Conservation (phyloP, 2,113 vertebrate species). For the Pundamilia nyererei region DNA sequence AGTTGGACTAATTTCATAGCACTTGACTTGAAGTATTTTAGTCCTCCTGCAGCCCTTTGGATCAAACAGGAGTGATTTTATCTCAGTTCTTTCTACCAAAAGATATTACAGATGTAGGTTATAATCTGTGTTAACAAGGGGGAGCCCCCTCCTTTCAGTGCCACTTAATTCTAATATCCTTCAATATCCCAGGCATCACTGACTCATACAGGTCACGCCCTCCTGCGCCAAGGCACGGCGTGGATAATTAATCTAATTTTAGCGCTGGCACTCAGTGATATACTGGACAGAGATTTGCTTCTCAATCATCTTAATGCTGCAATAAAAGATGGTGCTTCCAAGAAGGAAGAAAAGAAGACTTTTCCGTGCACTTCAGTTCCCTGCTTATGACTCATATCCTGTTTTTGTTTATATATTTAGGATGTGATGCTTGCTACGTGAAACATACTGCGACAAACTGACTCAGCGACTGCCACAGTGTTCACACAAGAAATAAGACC, state of each 20-base stretch:
- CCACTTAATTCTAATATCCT: conserved; percentile 48
- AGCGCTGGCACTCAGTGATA: not conserved
- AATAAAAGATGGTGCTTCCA: not conserved
- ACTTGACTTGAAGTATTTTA: not conserved
- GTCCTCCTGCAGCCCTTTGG: not conserved
- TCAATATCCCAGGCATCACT: conserved; percentile 13
- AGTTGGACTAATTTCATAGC: not conserved
- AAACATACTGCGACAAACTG: not conserved
- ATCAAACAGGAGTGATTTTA: not conserved
- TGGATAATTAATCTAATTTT: conserved; percentile 54
- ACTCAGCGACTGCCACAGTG: not conserved
- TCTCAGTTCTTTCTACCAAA: not conserved
- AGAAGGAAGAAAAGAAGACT: not conserved
- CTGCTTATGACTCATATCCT: not conserved
- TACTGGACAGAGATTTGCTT: not conserved
- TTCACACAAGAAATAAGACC: not conserved
- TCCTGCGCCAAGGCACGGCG: not conserved
- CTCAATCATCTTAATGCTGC: not conserved
- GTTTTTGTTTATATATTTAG: not conserved
- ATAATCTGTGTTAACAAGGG: conserved; percentile 36
- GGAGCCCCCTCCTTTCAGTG: conserved; percentile 19
- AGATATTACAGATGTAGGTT: conserved; percentile 12
- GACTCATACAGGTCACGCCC: conserved; percentile 26
- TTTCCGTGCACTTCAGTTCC: not conserved
- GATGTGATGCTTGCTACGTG: not conserved